phyloP scores from a whole-genome alignment of 2,888 invertebrate genomes.

The Lasioglossum figueresi region DNA sequence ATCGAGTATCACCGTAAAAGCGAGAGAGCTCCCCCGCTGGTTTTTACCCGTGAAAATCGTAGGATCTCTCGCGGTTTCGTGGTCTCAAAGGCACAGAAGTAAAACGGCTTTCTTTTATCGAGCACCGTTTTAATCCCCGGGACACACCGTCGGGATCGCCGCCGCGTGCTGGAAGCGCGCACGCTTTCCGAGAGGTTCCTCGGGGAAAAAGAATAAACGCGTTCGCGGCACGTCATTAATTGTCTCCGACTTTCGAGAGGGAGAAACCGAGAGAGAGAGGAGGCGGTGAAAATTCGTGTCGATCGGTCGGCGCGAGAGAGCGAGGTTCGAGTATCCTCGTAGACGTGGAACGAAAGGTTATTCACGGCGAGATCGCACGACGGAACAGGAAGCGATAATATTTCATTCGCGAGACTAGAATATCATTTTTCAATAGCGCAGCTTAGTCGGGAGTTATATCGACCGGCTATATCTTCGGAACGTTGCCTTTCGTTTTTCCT shows the following conservation, averaged over 20 bases:
- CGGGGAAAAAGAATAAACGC: slow-evolving; percentile 8
- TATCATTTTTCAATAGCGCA: slow-evolving; percentile 81
- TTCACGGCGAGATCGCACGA: slow-evolving; percentile 54
- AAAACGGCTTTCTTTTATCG: slow-evolving; percentile 10
- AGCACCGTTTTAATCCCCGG: background rate
- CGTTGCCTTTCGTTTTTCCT: slow-evolving; percentile 69
- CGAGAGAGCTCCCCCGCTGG: background rate
- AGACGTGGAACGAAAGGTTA: slow-evolving; percentile 41
- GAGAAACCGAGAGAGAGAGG: background rate
- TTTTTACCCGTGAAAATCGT: background rate
- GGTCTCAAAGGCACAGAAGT: background rate
- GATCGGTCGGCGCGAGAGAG: slow-evolving; percentile 41
- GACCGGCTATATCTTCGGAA: slow-evolving; percentile 72
- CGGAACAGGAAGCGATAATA: slow-evolving; percentile 76
- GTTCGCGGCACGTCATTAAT: slow-evolving; percentile 33
- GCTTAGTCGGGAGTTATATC: slow-evolving; percentile 74
- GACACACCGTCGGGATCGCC: background rate
- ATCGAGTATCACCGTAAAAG: slow-evolving; percentile 2
- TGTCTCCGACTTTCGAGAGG: slow-evolving; percentile 21
- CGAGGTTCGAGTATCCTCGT: slow-evolving; percentile 28
- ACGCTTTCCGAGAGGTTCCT: background rate
- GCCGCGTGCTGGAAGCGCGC: background rate
- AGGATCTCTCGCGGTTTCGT: slow-evolving; percentile 9
- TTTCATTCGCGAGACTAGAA: slow-evolving; percentile 78
- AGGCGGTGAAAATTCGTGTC: slow-evolving; percentile 27